A percentile compares a stretch with the other conserved stretches of the same genome.
phyloP scores from a whole-genome alignment of 2,888 invertebrate species.

The Clunio marinus region DNA sequence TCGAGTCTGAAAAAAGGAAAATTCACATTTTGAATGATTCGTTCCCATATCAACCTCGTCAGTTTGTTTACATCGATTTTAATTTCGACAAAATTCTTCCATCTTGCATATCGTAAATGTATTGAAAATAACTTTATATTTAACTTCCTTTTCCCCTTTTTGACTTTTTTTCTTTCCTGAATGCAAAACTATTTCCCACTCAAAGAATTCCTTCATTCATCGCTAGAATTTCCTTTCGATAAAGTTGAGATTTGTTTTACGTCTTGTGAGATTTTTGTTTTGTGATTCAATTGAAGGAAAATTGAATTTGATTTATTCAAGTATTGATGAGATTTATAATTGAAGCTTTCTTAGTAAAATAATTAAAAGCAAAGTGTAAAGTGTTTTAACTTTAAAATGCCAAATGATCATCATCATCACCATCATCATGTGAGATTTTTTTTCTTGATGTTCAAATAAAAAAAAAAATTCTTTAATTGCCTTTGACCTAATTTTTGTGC shows the following conservation, averaged over 20 bases:
- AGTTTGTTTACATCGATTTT: conserved; percentile 39
- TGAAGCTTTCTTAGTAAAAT: too few relatives aligned
- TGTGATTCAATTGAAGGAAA: background rate
- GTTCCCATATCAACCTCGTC: conserved; percentile 3
- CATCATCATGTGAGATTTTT: conserved; percentile 36
- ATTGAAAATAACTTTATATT: conserved; percentile 31
- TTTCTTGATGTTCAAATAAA: background rate
- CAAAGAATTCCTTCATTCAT: conserved; percentile 36
- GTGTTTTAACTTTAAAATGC: conserved; percentile 33
- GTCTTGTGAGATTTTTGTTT: background rate
- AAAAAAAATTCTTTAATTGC: background rate
- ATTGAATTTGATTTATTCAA: too few relatives aligned
- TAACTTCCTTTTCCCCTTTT: conserved; percentile 24
- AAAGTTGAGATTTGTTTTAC: background rate
- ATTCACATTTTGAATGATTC: background rate
- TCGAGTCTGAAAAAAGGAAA: background rate
- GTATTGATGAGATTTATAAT: too few relatives aligned
- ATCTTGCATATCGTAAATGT: background rate
- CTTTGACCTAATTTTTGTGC: conserved; percentile 27
- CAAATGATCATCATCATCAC: conserved; percentile 49
- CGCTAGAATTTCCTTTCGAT: conserved; percentile 15
- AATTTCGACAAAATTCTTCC: conserved; percentile 18
- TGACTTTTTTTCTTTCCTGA: background rate
- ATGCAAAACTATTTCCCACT: conserved; percentile 22
- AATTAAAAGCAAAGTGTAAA: background rate